Conservation (phyloP, 2,113 vertebrate species). For the Calonectris borealis region DNA sequence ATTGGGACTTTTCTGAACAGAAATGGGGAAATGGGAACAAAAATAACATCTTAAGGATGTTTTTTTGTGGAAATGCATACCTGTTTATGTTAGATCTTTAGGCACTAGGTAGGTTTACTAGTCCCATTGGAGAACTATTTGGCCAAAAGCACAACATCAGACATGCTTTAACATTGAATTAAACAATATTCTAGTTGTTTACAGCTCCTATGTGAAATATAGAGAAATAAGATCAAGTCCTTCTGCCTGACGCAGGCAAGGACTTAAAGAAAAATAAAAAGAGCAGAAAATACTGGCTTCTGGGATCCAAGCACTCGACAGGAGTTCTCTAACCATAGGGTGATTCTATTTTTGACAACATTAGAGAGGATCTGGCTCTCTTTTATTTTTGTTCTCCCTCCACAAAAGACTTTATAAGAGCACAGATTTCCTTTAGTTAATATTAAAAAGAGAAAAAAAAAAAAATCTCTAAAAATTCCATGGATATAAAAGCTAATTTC, state of each 20-base stretch:
- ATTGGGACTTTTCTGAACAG: neutral
- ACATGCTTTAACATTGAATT: neutral
- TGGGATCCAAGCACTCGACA: neutral
- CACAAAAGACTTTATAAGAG: neutral
- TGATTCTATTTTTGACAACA: neutral
- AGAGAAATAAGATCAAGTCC: neutral
- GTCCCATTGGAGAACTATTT: neutral
- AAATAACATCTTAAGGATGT: neutral
- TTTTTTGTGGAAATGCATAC: neutral
- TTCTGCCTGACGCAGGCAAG: neutral
- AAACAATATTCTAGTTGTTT: neutral
- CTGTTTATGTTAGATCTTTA: neutral
- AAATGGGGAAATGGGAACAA: neutral
- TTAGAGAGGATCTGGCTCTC: neutral
- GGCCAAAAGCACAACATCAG: neutral
- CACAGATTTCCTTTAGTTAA: neutral
- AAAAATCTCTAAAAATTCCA: neutral
- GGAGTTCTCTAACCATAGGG: neutral
- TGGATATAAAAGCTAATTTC: neutral
- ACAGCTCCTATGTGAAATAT: neutral
- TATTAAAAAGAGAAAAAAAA: neutral
- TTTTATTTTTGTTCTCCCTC: neutral
- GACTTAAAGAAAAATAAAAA: neutral
- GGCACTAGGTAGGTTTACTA: neutral
- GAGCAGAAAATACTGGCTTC: neutral